Evolutionary conservation across 2,797 vertebrate genomes (phyloP), one percentile per base, ranked within the genome.

Genomic region (Percopsis omiscomaycus): DNA sequence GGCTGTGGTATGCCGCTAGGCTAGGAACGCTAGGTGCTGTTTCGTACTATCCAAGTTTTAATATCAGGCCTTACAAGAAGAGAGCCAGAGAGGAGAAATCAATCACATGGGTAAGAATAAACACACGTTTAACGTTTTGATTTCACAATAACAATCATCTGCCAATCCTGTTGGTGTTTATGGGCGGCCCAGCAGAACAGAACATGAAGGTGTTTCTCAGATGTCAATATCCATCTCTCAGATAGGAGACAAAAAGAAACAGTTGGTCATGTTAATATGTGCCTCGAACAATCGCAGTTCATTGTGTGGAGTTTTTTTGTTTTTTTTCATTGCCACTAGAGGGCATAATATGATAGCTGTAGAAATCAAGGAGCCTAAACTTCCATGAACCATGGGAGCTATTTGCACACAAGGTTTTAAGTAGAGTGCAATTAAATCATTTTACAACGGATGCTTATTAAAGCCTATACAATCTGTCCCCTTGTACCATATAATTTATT

Each of bases 301-400:
- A 75, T 66, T 68, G 54, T 62, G 55, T 77, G 75, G 60, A 62
- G 49, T 61, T 83, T 15, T 61, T 74, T 74, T 58, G 59, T 53
- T 44, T 60, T 72, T 71, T 5, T 64, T 29, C 22, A 57, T 64
- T 61, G 78, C 88, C 89, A 84, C 87, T 74, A 89, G 89, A 72
- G 84, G 89, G 81, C 86, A 55, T 49, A 79, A 54, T 73, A 77
- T 81, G 72, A 71, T 68, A 74, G 82, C 32, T 37, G 32, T 37
- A 37, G 4, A 6, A 37, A 6, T 8, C 32, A 37, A 37, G 32
- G 5, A 37, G 32, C 5, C 32, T 8, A 2, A 5, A 0, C 5
- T 37, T 5, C 32, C 32, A 37, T 37, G 32, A 37, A 37, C 15
- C 28, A 28, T 60, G 8, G 12, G 50, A 62, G 42, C 9, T 2